A percentile compares a stretch with the other conserved stretches of the same genome.
phyloP scores from a whole-genome alignment of 2,113 vertebrate species.

The Bothrops jararaca region DNA sequence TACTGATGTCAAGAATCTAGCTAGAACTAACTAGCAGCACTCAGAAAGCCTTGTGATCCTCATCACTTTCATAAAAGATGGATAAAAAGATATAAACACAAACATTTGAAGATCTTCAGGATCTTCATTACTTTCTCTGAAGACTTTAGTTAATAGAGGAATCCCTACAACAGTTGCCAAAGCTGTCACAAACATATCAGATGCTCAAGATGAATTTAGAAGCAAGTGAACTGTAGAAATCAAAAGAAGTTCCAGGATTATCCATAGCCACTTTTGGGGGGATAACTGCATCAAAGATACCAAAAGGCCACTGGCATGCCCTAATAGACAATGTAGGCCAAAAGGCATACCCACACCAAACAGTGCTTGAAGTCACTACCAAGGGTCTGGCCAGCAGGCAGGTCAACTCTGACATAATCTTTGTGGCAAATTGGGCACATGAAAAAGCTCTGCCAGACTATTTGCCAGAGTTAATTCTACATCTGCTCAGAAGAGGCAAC shows the following conservation, averaged over 20 bases:
- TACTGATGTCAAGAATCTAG: not conserved
- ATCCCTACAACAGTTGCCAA: not conserved
- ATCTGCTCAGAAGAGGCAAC: not conserved
- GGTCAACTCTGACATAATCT: not conserved
- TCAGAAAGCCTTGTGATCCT: not conserved
- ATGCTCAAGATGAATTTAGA: not conserved
- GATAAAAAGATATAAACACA: not conserved
- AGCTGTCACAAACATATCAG: not conserved
- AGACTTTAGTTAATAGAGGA: not conserved
- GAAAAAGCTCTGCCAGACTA: not conserved
- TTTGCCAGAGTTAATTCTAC: not conserved
- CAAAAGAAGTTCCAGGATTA: not conserved
- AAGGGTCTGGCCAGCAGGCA: not conserved
- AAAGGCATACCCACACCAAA: not conserved
- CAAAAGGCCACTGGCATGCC: not conserved
- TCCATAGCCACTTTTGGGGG: not conserved
- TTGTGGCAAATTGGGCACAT: not conserved
- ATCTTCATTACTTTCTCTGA: not conserved
- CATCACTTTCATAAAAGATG: not conserved
- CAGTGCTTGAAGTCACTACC: not conserved
- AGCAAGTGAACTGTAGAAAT: not conserved
- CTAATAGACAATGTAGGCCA: not conserved
- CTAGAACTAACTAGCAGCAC: not conserved
- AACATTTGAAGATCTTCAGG: not conserved
- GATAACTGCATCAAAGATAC: not conserved